Base-by-base conservation (phyloP, 2,888 invertebrate genomes). In the Conchocele bisecta region DNA sequence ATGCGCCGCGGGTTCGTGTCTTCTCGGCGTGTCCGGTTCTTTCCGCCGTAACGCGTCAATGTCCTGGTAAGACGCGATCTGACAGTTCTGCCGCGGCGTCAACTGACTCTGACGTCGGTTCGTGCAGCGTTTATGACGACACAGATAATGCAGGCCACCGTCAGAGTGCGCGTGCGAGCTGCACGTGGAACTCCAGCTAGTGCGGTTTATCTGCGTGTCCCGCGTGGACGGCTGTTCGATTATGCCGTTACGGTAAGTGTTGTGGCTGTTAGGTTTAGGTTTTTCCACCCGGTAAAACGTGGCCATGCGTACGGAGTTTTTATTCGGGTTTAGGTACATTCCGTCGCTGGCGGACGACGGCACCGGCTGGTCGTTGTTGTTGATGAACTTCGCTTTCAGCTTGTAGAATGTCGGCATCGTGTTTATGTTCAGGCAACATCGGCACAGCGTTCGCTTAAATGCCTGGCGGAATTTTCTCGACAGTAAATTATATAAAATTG, bases 401-500 rank as follows among this genome's bases (percentile, higher is more conserved):
- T 79, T 87, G 67, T 85, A 85, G 60, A 87, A 85, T 15, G 85
- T 81, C 11, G 87, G 86, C n/a, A 87, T 71, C 37, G 82, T 76
- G 24, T 87, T 83, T 3, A 85, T 64, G 46, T 83, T 73, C 11
- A 78, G 51, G 64, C 83, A 87, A 53, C 88, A 86, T 44, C 88
- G 83, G 56, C 88, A 90, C 44, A 91, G 81, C 7, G 92, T 92
- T 59, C 91, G 97, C 95, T 95, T 96, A 92, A 98, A 98, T 48
- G 98, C 98, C 79, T 95, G 95, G 29, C 97, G 93, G 90, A 98
- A 98, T 90, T 97, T 97, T 91, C 96, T 94, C 13, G 97, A 98
- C 96, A 98, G 96, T 58, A 97, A 95, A 91, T 98, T 96, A 92
- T 98, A 98, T 41, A 98, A 93, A 78, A 98, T 94, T 0, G 98